Conservation (phyloP, 2,888 invertebrate genomes). For the Nezara viridula region DNA sequence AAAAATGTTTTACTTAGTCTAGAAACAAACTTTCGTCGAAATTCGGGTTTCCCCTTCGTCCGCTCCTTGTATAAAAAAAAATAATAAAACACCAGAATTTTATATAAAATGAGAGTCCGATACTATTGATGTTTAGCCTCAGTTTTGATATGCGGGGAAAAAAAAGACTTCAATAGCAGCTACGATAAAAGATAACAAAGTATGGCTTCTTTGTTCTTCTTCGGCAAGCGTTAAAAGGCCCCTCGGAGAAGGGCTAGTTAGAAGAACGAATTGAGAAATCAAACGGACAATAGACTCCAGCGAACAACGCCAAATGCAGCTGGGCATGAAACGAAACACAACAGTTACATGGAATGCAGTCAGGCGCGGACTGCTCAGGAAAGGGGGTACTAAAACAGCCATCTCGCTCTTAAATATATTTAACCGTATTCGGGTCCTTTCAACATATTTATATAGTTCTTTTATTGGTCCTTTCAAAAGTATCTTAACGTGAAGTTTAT, state of each 20-base stretch:
- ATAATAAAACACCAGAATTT: too few species aligned
- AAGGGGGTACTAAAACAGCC: not conserved
- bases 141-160: too few species aligned
- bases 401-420: not conserved
- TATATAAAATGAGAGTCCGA: too few species aligned
- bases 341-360: constrained; percentile 38
- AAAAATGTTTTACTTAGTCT: too few species aligned
- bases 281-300: not conserved
- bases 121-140: too few species aligned
- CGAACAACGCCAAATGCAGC: constrained; percentile 20
- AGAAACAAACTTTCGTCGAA: too few species aligned
- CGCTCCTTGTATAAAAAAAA: too few species aligned
- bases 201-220: constrained; percentile 8
- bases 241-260: not conserved
- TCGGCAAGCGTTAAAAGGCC: not conserved
- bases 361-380: not conserved
- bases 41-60: too few species aligned
- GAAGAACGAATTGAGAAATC: constrained; percentile 40
- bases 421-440: not conserved
- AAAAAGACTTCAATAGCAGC: not conserved
- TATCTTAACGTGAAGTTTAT: too few species aligned
- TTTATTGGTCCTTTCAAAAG: too few species aligned
- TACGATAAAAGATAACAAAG: not conserved
- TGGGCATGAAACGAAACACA: constrained; percentile 39
- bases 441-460: too few species aligned